Evolutionary conservation across 2,113 vertebrate species (phyloP), one percentile per base, ranked within the genome.

Genomic region (Engystomops pustulosus): DNA sequence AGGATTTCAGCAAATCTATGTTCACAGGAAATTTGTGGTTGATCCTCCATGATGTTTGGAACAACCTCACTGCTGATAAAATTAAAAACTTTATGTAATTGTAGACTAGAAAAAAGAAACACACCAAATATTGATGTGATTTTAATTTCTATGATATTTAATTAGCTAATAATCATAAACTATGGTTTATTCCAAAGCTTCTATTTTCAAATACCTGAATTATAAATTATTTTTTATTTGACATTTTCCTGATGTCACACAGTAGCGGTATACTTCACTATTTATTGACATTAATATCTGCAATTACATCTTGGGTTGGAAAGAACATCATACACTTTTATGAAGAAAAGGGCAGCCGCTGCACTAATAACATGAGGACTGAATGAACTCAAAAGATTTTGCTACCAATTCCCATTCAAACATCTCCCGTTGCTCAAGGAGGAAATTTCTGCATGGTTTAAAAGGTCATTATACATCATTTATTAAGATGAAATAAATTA

Each of bases 401-500:
- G 10, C 34, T 58, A 34, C 44, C 41, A 7, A 58, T 78, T 41
- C 51, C 75, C 36, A 41, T 41, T 34, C 34, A 41, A 23, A 32
- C 12, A 69, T 80, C 44, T 80, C 79, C 79, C 32, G 79, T 67
- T 36, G 60, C 30, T 80, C n/a, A 32, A 44, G 75, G 30, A 60
- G 75, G 75, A 60, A 60, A 78, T 78, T 78, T 58, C 75, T 27
- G 51, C 60, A 69, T 68, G 62, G 38, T 67, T 69, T 80, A 45
- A 80, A 80, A 80, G 79, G 79, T 80, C 44, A 68, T 36, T 34
- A 49, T 80, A 68, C 44, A 80, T 80, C 60, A 80, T 80, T 80
- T 80, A 80, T 80, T 80, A 68, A 67, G 60, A 67, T 51, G 27
- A 49, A 80, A 80, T 80, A 27, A 80, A 80, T 80, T 69, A 80